A percentile compares a stretch with the other conserved stretches of the same genome.
These are phyloP conservation scores for Labeo rohita DNA, from an alignment of 2,113 vertebrate species.

Conservation along the genomic window DNA sequence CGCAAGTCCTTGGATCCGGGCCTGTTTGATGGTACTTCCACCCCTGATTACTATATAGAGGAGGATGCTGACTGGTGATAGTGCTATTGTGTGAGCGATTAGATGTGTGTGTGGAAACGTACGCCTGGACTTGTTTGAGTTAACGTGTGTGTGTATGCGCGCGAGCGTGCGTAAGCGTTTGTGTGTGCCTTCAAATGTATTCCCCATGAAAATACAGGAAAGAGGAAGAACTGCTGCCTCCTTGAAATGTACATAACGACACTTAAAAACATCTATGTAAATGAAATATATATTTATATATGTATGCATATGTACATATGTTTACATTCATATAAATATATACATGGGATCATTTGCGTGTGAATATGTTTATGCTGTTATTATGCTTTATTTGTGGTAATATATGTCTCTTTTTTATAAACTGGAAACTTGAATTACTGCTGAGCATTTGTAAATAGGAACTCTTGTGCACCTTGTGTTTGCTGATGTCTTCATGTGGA, in stretches of 20 bases:
- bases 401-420: slow-evolving; percentile 75
- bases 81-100: neutral
- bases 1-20: slow-evolving; percentile 95
- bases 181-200: slow-evolving; percentile 64
- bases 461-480: slow-evolving; percentile 87
- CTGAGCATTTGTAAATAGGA: slow-evolving; percentile 95
- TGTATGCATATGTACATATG: slow-evolving; percentile 81
- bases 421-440: slow-evolving; percentile 98
- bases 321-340: slow-evolving; percentile 78
- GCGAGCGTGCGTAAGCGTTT: neutral
- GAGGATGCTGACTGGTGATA: slow-evolving; percentile 85
- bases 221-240: slow-evolving; percentile 70
- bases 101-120: neutral
- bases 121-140: neutral
- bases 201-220: slow-evolving; percentile 65
- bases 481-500: slow-evolving; percentile 81
- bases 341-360: slow-evolving; percentile 74
- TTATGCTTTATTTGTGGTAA: slow-evolving; percentile 74
- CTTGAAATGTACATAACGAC: slow-evolving; percentile 83
- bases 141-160: neutral
- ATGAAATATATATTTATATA: slow-evolving; percentile 82
- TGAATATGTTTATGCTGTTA: slow-evolving; percentile 86
- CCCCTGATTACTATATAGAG: slow-evolving; percentile 94
- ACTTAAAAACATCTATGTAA: slow-evolving; percentile 76
- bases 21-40: slow-evolving; percentile 94